Base-by-base conservation (phyloP, 2,113 vertebrate species). In the Microtus pennsylvanicus region DNA sequence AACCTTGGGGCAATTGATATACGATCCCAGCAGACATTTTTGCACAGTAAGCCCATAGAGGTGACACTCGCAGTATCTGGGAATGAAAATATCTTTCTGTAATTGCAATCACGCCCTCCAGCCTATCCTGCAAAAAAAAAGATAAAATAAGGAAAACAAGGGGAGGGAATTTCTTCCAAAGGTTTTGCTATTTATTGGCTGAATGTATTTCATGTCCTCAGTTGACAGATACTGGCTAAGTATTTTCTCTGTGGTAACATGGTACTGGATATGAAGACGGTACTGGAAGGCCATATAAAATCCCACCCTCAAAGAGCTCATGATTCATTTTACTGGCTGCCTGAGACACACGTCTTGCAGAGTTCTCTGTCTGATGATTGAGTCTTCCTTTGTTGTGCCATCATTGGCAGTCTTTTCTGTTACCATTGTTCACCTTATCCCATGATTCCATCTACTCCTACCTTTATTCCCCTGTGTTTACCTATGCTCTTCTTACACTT, bases 311-410 rank as follows among this genome's bases (percentile, higher is more conserved):
- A 61, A n/a, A 45, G 22, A 90, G 14, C 58, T 78, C 42, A 17
- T 58, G 38, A 38, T 35, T 67, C 52, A 28, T 26, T 14, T 7
- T 14, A 13, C 7, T 28, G 17, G 33, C 22, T 55, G 47, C 24
- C 0, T 1, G 3, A 82, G 30, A 13, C 55, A 69, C 0, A 0
- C 0, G 7, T 26, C 14, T 28, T 30, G 5, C 19, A 19, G 11
- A 38, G 9, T 7, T 30, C 14, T 83, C 7, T 63, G 12, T 42
- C 80, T 8, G 35, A 4, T 35, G n/a, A 35, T 2, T 0, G 0
- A 35, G 22, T 9, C 13, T 24, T 11, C 10, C 38, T 75, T 13
- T 42, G 0, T 0, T 30, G 33, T 2, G 3, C 26, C 24, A 26
- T 55, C 35, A 80, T 5, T 80, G 26, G 45, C 6, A n/a, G 58